Base-by-base conservation (phyloP, 2,797 vertebrate species). In the Odontamblyopus rebecca region DNA sequence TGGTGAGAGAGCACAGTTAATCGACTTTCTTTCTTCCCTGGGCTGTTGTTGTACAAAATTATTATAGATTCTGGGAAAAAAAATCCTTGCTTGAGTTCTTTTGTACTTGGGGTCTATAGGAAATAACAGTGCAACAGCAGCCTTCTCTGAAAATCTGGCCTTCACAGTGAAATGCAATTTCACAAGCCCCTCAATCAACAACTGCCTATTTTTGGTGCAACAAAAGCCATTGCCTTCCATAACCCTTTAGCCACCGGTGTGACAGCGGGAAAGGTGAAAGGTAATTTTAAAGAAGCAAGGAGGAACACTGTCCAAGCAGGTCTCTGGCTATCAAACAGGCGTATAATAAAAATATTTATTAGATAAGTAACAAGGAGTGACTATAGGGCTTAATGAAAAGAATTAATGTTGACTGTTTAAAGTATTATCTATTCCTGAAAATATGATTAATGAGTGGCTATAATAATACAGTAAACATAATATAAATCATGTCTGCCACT, bases 1-100 rank as follows among this genome's bases (percentile, higher is more conserved):
- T 93, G 93, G 90, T 90, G 91, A 95, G 94, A 95, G 94, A 94
- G 91, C 91, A 93, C 92, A 90, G 94, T 95, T 95, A 96, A 96
- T 91, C 91, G 93, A 94, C 85, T 93, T 94, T 89, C 89, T 94
- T 95, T 95, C 88, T 95, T 93, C 88, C 85, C 79, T 59, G 90
- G 88, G 89, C 91, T 93, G 91, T 92, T 94, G 92, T 94, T 93
- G 81, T 77, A 84, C 74, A 89, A 89, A 89, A 93, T 93, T 94
- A 93, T 89, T 92, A 93, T 94, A 89, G 91, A 91, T 91, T 93
- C 80, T 83, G 75, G 82, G 89, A 89, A 57, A 84, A 29, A 86
- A 92, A 93, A 92, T 88, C 92, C 90, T 91, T 91, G 84, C 91
- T 76, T 77, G 78, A 87, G 76, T 76, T 90, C 88, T 82, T 94